Evolutionary conservation across 2,888 invertebrate genomes (phyloP).

Genomic region (Tryphoninae sp.): DNA sequence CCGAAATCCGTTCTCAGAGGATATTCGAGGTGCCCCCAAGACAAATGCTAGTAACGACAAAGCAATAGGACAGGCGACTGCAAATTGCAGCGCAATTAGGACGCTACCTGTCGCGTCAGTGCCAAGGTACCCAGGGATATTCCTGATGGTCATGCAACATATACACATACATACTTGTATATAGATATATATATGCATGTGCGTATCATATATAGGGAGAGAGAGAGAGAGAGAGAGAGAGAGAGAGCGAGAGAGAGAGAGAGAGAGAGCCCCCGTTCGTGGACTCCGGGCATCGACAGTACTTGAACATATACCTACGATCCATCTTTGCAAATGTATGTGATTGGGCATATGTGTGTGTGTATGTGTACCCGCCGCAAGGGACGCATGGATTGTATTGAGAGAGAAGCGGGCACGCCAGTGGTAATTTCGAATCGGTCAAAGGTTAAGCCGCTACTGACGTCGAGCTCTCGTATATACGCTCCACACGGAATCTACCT

Average conservation of each 20-base stretch:
- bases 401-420: constrained; percentile 40
- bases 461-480: constrained; percentile 33
- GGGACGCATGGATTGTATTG: constrained; percentile 27
- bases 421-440: constrained; percentile 55
- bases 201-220: too few species aligned
- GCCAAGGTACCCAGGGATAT: constrained; percentile 52
- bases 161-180: constrained; percentile 12
- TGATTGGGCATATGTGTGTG: constrained; percentile 8
- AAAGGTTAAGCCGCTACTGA: constrained; percentile 53
- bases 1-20: constrained; percentile 9
- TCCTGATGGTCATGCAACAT: constrained; percentile 9
- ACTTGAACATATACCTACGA: constrained; percentile 3
- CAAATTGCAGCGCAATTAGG: constrained; percentile 63
- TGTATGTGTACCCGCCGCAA: constrained; percentile 27
- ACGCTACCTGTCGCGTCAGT: constrained; percentile 59
- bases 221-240: too few species aligned
- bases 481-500: constrained; percentile 37
- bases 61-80: constrained; percentile 43
- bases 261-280: constrained; percentile 22
- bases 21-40: constrained; percentile 33
- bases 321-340: constrained; percentile 23
- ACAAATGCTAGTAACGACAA: constrained; percentile 61
- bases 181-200: neutral
- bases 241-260: too few species aligned
- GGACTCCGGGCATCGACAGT: constrained; percentile 36